phyloP scores from a whole-genome alignment of 2,888 invertebrate species.

The Callyntrura guangdongensis region DNA sequence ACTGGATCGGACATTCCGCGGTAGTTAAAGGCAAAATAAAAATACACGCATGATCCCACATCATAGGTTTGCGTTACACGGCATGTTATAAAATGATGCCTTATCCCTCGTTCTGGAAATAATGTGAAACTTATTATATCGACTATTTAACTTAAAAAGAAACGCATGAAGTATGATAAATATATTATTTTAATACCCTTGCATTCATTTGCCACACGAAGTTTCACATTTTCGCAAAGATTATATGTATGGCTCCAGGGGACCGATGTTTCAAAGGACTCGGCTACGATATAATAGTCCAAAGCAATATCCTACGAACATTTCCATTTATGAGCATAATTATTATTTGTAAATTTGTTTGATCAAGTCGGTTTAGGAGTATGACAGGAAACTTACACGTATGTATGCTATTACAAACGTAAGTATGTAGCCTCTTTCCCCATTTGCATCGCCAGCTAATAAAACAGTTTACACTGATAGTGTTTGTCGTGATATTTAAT shows the following conservation, averaged over 20 bases:
- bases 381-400: slow-evolving; percentile 89
- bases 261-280: slow-evolving; percentile 99
- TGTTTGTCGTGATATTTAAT: background rate
- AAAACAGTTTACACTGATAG: background rate
- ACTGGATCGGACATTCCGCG: slow-evolving; percentile 89
- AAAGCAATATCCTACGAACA: slow-evolving; percentile 93
- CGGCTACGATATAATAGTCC: slow-evolving; percentile 94
- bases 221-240: slow-evolving; percentile 96
- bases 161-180: too few relatives aligned
- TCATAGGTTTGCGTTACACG: slow-evolving; percentile 99
- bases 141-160: too few relatives aligned
- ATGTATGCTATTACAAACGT: slow-evolving; percentile 99
- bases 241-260: slow-evolving; percentile 96
- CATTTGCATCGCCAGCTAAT: slow-evolving; percentile 95
- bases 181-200: slow-evolving; percentile 86
- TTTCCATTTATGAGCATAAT: slow-evolving; percentile 14
- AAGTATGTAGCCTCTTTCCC: slow-evolving; percentile 97
- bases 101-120: slow-evolving; percentile 87
- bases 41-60: slow-evolving; percentile 98
- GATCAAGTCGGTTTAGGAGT: too few relatives aligned
- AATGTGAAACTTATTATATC: slow-evolving; percentile 5
- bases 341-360: too few relatives aligned
- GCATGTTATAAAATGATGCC: slow-evolving; percentile 90
- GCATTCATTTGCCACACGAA: slow-evolving; percentile 89
- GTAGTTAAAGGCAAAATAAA: slow-evolving; percentile 95